Percentiles rank a stretch among this genome's conserved stretches.
Evolutionary conservation across 2,113 vertebrate genomes (phyloP).

Genomic region (Urocolius indicus): DNA sequence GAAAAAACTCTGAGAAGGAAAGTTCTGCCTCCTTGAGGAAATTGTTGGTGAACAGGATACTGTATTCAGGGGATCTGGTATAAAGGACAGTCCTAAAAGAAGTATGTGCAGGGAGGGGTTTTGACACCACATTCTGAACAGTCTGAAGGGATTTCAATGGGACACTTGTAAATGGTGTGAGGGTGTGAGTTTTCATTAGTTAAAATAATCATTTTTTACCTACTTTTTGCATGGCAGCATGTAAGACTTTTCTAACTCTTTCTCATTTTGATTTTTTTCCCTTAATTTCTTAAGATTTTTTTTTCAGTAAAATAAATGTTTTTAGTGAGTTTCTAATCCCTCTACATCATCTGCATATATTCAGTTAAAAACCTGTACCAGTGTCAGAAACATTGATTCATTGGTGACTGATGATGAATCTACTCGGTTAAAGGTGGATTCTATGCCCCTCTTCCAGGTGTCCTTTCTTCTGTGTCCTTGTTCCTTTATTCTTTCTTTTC

Average conservation of each 20-base stretch:
- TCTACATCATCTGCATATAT: background rate
- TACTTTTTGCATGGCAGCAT: background rate
- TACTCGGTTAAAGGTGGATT: background rate
- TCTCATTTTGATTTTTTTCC: background rate
- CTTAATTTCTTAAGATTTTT: background rate
- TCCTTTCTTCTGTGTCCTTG: background rate
- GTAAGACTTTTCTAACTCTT: background rate
- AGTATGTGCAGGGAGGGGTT: background rate
- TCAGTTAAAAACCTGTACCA: background rate
- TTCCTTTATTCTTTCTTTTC: background rate
- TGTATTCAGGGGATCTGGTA: background rate
- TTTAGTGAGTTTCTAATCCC: background rate
- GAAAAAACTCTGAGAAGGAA: background rate
- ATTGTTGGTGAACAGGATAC: background rate
- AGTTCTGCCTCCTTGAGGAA: background rate
- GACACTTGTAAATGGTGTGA: background rate
- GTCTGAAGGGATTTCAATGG: background rate
- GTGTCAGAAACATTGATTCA: background rate
- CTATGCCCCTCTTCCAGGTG: background rate
- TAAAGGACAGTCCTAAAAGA: background rate
- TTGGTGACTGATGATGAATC: background rate
- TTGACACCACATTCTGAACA: background rate
- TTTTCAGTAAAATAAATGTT: background rate
- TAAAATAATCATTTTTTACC: background rate
- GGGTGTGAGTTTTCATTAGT: background rate